phyloP scores from a whole-genome alignment of 2,797 vertebrate genomes.

The Gymnoscopelus braueri region DNA sequence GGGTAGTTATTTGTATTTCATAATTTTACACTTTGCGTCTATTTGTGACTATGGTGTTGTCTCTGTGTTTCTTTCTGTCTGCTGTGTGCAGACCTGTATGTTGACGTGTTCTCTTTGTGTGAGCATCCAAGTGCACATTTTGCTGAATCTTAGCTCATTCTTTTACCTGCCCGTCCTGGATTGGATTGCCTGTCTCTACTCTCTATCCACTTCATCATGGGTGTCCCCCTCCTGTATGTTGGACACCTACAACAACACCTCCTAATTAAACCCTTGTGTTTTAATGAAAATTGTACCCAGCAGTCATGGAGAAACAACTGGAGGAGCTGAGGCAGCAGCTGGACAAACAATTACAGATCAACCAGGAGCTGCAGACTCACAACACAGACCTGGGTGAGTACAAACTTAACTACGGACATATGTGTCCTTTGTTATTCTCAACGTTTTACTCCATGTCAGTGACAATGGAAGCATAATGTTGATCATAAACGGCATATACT shows the following conservation, averaged over 20 bases:
- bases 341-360: conserved; percentile 78
- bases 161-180: not conserved
- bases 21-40: not conserved
- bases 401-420: not conserved
- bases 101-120: too few species aligned
- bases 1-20: conserved; percentile 8
- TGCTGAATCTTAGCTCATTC: too few species aligned
- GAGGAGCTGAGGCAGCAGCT: conserved; percentile 80
- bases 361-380: conserved; percentile 74
- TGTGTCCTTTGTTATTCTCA: not conserved
- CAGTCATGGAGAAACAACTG: conserved; percentile 82
- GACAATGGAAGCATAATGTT: too few species aligned
- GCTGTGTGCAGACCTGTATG: not conserved
- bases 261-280: not conserved
- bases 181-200: conserved; percentile 3
- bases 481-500: too few species aligned
- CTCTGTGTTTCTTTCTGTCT: not conserved
- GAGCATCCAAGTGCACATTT: too few species aligned
- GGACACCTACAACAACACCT: not conserved
- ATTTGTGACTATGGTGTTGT: not conserved
- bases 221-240: not conserved
- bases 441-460: too few species aligned
- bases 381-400: conserved; percentile 80
- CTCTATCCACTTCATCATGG: not conserved
- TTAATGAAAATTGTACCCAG: not conserved